Conservation (phyloP, 2,113 vertebrate genomes). For the Varanus salvator region DNA sequence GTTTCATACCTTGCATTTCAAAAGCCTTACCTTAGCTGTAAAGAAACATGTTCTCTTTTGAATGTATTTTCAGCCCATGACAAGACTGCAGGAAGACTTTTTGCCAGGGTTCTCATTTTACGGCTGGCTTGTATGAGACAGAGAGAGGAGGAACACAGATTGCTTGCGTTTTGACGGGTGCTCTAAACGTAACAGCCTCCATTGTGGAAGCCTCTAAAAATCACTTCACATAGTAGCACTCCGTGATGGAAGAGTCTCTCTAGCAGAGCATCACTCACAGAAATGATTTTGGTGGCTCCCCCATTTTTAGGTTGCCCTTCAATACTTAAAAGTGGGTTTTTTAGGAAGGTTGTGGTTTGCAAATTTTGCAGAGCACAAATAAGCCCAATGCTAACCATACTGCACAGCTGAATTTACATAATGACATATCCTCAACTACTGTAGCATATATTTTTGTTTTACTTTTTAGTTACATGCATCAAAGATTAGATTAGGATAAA, state of each 20-base stretch:
- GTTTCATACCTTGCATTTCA: slow-evolving; percentile 57
- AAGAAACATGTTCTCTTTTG: slow-evolving; percentile 14
- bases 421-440: slow-evolving; percentile 3
- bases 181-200: neutral
- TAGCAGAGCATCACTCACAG: too few species aligned
- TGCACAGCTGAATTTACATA: neutral
- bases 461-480: neutral
- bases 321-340: neutral
- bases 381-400: rapidly evolving
- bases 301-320: neutral
- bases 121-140: neutral
- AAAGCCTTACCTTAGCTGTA: slow-evolving; percentile 54
- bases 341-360: neutral
- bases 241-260: neutral
- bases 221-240: neutral
- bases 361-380: neutral
- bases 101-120: neutral
- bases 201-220: neutral
- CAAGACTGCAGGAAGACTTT: neutral
- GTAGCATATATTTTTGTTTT: neutral
- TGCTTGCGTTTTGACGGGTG: neutral
- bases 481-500: slow-evolving; percentile 30
- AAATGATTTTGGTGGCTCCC: neutral
- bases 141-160: neutral
- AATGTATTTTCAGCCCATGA: slow-evolving; percentile 25